Conservation (phyloP, 2,113 vertebrate genomes). For the Thymallus thymallus region DNA sequence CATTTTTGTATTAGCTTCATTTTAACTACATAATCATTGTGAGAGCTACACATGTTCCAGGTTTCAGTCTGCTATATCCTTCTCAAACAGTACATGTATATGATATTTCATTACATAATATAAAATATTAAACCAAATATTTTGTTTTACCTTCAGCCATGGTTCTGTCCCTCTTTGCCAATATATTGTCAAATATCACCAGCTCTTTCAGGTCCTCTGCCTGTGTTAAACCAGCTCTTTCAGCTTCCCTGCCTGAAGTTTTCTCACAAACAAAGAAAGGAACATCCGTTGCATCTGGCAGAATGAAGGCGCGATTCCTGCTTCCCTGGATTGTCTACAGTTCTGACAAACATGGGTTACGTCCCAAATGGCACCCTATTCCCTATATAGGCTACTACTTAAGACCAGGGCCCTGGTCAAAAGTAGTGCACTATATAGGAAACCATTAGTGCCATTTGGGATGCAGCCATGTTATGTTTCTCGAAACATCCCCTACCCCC, state of each 20-base stretch:
- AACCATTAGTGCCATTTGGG: too few relatives aligned
- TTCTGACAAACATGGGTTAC: background rate
- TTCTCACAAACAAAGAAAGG: background rate
- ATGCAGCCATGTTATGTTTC: too few relatives aligned
- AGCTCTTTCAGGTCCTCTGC: too few relatives aligned
- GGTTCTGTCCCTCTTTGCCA: background rate
- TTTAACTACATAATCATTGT: background rate
- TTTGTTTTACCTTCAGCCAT: background rate
- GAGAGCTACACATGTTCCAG: background rate
- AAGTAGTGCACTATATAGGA: too few relatives aligned
- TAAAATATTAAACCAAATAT: background rate
- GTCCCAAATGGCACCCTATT: too few relatives aligned
- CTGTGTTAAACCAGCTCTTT: too few relatives aligned
- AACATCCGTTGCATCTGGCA: background rate
- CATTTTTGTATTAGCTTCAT: background rate
- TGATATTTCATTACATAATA: background rate
- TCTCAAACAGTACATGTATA: background rate
- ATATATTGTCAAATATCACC: background rate
- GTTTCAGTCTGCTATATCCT: background rate
- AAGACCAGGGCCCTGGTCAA: too few relatives aligned
- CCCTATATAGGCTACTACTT: too few relatives aligned
- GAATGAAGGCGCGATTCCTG: background rate
- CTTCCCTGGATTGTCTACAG: background rate
- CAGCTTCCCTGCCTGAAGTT: background rate
- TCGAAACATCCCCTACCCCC: too few relatives aligned